phyloP scores from a whole-genome alignment of 2,888 invertebrate genomes.

The Graphium colonna region DNA sequence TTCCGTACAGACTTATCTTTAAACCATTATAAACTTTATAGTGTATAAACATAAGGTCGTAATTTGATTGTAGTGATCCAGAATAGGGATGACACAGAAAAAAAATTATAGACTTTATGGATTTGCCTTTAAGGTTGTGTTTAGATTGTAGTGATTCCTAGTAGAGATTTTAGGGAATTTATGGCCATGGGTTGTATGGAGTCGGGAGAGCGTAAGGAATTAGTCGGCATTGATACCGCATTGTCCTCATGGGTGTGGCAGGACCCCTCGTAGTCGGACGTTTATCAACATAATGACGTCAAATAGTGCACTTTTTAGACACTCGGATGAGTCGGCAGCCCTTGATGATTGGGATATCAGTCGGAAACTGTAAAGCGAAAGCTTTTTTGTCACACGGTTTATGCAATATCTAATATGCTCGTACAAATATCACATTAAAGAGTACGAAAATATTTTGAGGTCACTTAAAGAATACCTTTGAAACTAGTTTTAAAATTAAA shows the following conservation, averaged over 20 bases:
- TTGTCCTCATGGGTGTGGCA: conserved; percentile 44
- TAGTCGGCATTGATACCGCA: conserved; percentile 67
- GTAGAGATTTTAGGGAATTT: conserved; percentile 48
- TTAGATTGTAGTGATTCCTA: no score
- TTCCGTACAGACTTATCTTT: conserved; percentile 36
- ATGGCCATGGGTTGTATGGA: conserved; percentile 52
- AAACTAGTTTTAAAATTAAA: no score
- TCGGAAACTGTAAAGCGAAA: no score
- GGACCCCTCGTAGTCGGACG: conserved; percentile 27
- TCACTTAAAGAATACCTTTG: no score
- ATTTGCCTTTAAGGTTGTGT: conserved; percentile 16
- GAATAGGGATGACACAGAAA: no score
- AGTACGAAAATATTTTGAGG: no score
- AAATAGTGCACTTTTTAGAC: conserved; percentile 15
- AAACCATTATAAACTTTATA: conserved; percentile 21
- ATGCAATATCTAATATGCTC: no score
- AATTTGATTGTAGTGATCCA: no score
- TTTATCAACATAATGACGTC: conserved; percentile 18
- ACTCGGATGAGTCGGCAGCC: no score
- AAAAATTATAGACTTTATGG: not conserved
- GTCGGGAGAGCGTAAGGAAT: conserved; percentile 73
- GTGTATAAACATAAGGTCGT: not conserved
- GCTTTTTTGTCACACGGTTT: no score
- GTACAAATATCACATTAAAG: no score
- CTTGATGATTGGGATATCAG: no score